Evolutionary conservation across 2,113 vertebrate genomes (phyloP).

Genomic region (Gnathonemus longibarbis): DNA sequence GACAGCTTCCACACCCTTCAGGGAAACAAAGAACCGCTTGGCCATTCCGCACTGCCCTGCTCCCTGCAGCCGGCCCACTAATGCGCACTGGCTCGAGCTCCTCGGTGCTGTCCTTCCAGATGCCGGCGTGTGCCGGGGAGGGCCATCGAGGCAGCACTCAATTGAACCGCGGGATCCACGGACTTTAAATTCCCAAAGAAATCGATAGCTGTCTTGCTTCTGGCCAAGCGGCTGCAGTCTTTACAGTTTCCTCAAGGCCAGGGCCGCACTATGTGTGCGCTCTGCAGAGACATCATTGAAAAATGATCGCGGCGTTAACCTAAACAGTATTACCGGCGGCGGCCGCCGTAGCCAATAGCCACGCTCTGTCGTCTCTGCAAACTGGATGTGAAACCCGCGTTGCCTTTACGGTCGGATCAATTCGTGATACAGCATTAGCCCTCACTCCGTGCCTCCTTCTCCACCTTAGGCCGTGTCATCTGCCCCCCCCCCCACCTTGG

Average conservation of each 20-base stretch:
- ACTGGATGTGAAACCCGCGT: too few species aligned
- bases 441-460: conserved; percentile 7
- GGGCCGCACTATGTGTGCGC: conserved; percentile 27
- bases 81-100: background rate
- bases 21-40: background rate
- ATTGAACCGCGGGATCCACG: conserved; percentile 19
- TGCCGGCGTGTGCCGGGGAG: background rate
- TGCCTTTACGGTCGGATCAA: background rate
- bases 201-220: conserved; percentile 53
- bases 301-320: conserved; percentile 11
- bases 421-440: background rate
- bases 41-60: background rate
- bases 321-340: background rate
- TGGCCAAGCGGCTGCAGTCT: conserved; percentile 46
- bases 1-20: background rate
- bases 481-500: background rate
- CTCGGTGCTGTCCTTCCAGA: background rate
- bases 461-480: background rate
- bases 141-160: conserved; percentile 6
- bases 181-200: conserved; percentile 43
- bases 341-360: background rate
- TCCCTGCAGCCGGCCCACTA: background rate
- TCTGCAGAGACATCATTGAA: conserved; percentile 35
- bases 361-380: background rate
- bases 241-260: conserved; percentile 36